phyloP scores from a whole-genome alignment of 2,888 invertebrate species.

The Acanthosoma haemorrhoidale region DNA sequence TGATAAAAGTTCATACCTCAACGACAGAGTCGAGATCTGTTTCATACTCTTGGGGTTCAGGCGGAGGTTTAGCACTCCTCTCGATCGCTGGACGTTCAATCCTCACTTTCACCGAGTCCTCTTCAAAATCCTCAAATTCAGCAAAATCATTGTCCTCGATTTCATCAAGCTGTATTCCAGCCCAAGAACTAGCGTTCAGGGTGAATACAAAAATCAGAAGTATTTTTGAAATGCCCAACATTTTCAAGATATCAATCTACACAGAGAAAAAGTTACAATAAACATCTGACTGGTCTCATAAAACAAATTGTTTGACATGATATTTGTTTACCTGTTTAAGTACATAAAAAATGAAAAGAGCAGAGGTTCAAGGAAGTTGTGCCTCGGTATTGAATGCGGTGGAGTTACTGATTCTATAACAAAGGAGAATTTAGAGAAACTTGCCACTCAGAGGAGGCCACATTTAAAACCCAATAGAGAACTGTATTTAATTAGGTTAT shows the following conservation, averaged over 20 bases:
- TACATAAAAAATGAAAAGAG: too few relatives aligned
- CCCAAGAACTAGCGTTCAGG: slow-evolving; percentile 43
- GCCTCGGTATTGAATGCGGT: too few relatives aligned
- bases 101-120: slow-evolving; percentile 48
- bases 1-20: slow-evolving; percentile 25
- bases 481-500: slow-evolving; percentile 11
- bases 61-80: slow-evolving; percentile 46
- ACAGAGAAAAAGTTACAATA: too few relatives aligned
- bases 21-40: slow-evolving; percentile 33
- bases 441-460: not conserved
- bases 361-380: too few relatives aligned
- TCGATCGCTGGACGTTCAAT: not conserved
- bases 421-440: not conserved
- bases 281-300: too few relatives aligned
- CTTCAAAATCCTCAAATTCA: slow-evolving; percentile 85
- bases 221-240: not conserved
- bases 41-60: slow-evolving; percentile 49
- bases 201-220: not conserved
- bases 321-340: too few relatives aligned
- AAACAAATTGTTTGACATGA: too few relatives aligned
- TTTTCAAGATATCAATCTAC: not conserved
- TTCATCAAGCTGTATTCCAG: slow-evolving; percentile 46
- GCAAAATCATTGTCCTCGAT: slow-evolving; percentile 87
- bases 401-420: too few relatives aligned
- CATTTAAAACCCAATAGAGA: slow-evolving; percentile 1